A percentile compares a stretch with the other conserved stretches of the same genome.
These are phyloP conservation scores for Centroberyx gerrardi DNA, from an alignment of 2,797 vertebrate genomes.

Conservation along the genomic window DNA sequence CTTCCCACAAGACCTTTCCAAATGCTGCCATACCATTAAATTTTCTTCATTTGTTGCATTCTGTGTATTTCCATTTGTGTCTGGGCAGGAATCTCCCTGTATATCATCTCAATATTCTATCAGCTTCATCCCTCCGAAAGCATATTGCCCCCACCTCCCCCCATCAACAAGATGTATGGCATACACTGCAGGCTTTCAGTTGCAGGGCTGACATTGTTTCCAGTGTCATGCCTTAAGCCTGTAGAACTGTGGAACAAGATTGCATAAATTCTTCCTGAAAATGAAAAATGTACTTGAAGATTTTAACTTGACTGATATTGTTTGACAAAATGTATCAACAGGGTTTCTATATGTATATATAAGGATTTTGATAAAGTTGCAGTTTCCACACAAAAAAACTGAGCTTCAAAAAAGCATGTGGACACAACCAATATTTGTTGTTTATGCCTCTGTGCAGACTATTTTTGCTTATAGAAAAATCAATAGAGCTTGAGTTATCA, in stretches of 20 bases:
- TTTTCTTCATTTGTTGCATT: slow-evolving; percentile 57
- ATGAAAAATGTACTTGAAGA: slow-evolving; percentile 3
- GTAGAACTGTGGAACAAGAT: slow-evolving; percentile 25
- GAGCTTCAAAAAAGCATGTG: slow-evolving; percentile 60
- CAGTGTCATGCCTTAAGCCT: slow-evolving; percentile 15
- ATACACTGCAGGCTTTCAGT: slow-evolving; percentile 43
- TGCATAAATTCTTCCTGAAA: slow-evolving; percentile 25
- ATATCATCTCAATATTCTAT: slow-evolving; percentile 68
- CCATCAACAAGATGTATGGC: slow-evolving; percentile 60
- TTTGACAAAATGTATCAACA: background rate
- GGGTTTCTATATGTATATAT: background rate
- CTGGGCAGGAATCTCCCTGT: slow-evolving; percentile 49
- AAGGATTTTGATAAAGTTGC: background rate
- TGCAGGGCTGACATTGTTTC: slow-evolving; percentile 45
- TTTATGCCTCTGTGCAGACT: slow-evolving; percentile 82
- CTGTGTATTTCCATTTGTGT: slow-evolving; percentile 61
- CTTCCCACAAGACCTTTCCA: slow-evolving; percentile 60
- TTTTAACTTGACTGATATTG: background rate
- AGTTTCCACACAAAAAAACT: slow-evolving; percentile 41
- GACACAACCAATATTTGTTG: slow-evolving; percentile 74
- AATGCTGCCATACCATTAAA: slow-evolving; percentile 45
- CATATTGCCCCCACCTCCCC: slow-evolving; percentile 46
- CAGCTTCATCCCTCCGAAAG: slow-evolving; percentile 61
- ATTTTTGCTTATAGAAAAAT: slow-evolving; percentile 95
- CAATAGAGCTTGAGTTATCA: slow-evolving; percentile 94